phyloP scores from a whole-genome alignment of 2,888 invertebrate genomes.

The Invenusta paracnida region DNA sequence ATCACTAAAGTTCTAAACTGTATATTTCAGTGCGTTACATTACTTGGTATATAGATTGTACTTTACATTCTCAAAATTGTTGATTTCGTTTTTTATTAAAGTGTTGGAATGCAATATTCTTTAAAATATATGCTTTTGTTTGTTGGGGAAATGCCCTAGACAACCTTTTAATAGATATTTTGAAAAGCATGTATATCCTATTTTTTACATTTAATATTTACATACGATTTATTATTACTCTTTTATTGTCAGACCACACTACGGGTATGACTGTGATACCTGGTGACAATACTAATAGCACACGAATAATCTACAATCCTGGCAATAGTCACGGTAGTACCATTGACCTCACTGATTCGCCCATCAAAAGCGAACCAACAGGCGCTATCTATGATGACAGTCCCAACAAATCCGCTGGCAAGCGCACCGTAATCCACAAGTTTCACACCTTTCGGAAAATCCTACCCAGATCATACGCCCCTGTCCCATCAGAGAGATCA shows the following conservation, averaged over 20 bases:
- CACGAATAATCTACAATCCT: not conserved
- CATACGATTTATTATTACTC: no score
- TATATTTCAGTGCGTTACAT: no score
- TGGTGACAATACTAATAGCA: not conserved
- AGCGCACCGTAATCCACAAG: conserved; percentile 5
- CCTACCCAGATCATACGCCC: not conserved
- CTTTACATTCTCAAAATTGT: no score
- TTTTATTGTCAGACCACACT: not conserved
- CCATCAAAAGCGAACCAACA: not conserved
- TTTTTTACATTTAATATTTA: no score
- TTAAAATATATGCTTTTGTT: no score
- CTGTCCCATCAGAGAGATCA: not conserved
- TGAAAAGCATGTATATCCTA: no score
- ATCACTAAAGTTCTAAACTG: no score
- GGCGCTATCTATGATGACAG: not conserved
- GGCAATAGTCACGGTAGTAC: not conserved
- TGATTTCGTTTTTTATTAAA: no score
- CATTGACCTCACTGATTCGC: not conserved
- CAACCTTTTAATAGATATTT: no score
- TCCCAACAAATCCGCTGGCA: not conserved
- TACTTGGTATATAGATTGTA: no score
- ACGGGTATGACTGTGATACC: not conserved
- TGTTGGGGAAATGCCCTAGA: no score
- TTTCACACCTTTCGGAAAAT: conserved; percentile 3
- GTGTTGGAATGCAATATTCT: no score